Base-by-base conservation (phyloP, 2,888 invertebrate genomes). In the Aromia moschata region DNA sequence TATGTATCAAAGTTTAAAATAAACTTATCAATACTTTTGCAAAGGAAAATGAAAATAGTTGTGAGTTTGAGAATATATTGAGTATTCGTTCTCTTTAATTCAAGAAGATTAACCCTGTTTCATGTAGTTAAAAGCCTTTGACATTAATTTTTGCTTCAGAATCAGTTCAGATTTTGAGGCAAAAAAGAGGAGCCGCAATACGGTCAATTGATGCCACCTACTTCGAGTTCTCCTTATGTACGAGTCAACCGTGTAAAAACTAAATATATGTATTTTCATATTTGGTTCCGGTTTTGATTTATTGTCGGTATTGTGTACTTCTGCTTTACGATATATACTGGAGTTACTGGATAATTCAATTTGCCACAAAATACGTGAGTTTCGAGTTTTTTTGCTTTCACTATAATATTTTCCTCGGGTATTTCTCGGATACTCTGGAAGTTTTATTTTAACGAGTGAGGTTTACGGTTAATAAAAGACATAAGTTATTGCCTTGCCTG, bases 291-390 rank as follows among this genome's bases (percentile, higher is more conserved):
- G 10, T n/a, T 40, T 40, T 40, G 40, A 40, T 40, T 16, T 40
- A 40, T 40, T 40, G 16, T 40, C 17, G 40, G 17, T 18, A 40
- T 40, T 40, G 40, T 40, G 40, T 40, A 1, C 40, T 40, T 5
- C 17, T 11, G 40, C 17, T 11, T 17, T 40, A n/a, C 17, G 17
- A 40, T 40, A 10, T 40, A 40, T 18, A 17, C n/a, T n/a, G 17
- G 40, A 10, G 15, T 17, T 18, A 17, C n/a, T n/a, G 17, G 40
- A 11, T 17, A 40, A 40, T 40, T 40, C 40, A 40, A 18, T 40
- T 40, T 15, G 38, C 16, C 16, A 9, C 16, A 16, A 38, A 38
- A 15, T 38, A 15, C 10, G 9, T 38, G 38, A 17, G 37, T 12
- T 37, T 37, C 10, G 9, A 14, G 12, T 5, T 37, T 37, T 36